Evolutionary conservation across 2,113 vertebrate genomes (phyloP), one percentile per base, ranked within the genome.

Genomic region (Anthoscopus minutus): DNA sequence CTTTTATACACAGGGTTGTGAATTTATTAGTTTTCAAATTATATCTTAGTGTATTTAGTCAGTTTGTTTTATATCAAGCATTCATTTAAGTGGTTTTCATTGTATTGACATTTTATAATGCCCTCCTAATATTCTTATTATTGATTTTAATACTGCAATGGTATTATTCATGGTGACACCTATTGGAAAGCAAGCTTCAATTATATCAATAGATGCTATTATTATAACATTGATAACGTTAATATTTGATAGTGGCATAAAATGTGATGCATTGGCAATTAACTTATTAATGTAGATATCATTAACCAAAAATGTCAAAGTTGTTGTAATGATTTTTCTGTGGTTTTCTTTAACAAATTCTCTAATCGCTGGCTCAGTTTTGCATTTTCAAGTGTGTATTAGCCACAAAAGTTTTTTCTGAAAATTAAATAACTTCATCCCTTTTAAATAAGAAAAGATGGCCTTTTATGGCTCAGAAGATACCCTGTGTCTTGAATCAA

Each of bases 111-210:
- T 97, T 94, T 96, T 96, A 95, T 98, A 98, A 97, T 98, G 92
- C 92, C 94, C 94, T 92, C 91, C 96, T 98, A 97, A 98, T 98
- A 98, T 98, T 98, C 97, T 97, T 97, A 95, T 97, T 97, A 98
- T 98, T 97, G 98, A 98, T 98, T 98, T 98, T 97, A 93, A 95
- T 97, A 97, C 96, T 97, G 97, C 95, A 97, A 94, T 97, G 96
- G 82, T 98, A 97, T 98, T 98, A 98, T 97, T 98, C 97, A 97
- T 97, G 91, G 87, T 98, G 97, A 98, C 97, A 97, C 94, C 96
- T 98, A 97, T 97, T 97, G 97, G 96, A 97, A 98, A 97, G 97
- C 92, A 97, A 97, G 94, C 96, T 97, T 97, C 96, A 92, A 95
- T 97, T 97, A 96, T 97, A 98, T 98, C 97, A 98, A 98, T 98